Conservation (phyloP, 2,797 vertebrate genomes). For the Paratrypauchen microcephalus region DNA sequence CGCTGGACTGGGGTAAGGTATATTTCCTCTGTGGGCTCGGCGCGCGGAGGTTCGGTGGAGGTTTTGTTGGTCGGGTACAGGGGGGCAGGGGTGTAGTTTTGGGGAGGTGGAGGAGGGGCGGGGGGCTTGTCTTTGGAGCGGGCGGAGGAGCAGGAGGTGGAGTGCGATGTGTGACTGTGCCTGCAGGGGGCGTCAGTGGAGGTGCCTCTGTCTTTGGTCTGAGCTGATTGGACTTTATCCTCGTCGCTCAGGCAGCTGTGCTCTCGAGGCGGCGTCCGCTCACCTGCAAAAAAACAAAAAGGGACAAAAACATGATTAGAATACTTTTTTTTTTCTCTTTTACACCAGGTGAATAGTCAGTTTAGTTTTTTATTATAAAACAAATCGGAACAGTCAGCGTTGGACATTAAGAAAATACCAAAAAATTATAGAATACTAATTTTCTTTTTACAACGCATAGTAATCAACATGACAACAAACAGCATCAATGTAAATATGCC, state of each 20-base stretch:
- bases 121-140: conserved; percentile 72
- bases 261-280: conserved; percentile 88
- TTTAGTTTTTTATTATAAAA: not conserved
- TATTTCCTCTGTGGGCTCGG: conserved; percentile 96
- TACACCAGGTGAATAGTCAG: too few species aligned
- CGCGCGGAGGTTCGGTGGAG: conserved; percentile 80
- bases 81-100: conserved; percentile 71
- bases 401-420: too few species aligned
- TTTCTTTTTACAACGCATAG: too few species aligned
- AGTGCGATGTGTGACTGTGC: conserved; percentile 79
- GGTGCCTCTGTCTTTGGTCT: conserved; percentile 94
- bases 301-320: not conserved
- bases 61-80: conserved; percentile 55
- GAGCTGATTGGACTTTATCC: conserved; percentile 84
- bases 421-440: too few species aligned
- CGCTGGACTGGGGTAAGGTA: conserved; percentile 92
- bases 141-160: conserved; percentile 60
- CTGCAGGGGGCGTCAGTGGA: conserved; percentile 90
- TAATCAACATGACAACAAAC: too few species aligned
- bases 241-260: conserved; percentile 96
- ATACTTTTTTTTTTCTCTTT: not conserved
- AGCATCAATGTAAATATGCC: too few species aligned
- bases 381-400: not conserved
- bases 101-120: conserved; percentile 63
- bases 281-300: conserved; percentile 72